Conservation (phyloP, 2,888 invertebrate genomes). For the Bombyx huttoni region DNA sequence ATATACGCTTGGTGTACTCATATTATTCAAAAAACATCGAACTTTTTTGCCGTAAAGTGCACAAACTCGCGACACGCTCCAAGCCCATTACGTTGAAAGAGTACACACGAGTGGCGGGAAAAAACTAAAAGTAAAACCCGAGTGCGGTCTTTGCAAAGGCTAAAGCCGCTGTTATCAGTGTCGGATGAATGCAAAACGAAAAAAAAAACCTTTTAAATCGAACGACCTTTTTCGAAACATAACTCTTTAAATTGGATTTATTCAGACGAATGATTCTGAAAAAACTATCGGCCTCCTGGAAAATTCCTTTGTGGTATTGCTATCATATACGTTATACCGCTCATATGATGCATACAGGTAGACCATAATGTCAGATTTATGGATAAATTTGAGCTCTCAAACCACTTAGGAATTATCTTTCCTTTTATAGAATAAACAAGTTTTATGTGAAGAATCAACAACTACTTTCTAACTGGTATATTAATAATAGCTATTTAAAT, state of each 20-base stretch:
- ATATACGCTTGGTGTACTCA: no score
- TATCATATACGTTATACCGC: neutral
- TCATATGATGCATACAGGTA: neutral
- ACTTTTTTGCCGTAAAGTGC: neutral
- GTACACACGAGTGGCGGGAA: neutral
- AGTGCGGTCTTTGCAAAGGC: neutral
- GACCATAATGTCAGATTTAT: neutral
- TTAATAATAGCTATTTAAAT: no score
- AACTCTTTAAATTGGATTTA: conserved; percentile 11
- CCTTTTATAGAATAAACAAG: neutral
- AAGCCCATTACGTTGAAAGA: neutral
- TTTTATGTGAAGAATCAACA: neutral
- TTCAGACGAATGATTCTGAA: conserved; percentile 12
- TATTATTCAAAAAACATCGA: neutral
- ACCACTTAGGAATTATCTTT: neutral
- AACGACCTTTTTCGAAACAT: neutral
- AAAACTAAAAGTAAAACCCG: neutral
- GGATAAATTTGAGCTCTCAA: neutral
- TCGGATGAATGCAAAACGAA: neutral
- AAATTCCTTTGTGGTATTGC: no score
- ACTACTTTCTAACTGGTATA: no score
- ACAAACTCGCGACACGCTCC: neutral
- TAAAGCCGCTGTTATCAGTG: neutral
- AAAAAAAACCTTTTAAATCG: neutral
- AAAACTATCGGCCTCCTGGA: conserved; percentile 7